phyloP scores from a whole-genome alignment of 2,888 invertebrate species.

The Lasioglossum malachurum region DNA sequence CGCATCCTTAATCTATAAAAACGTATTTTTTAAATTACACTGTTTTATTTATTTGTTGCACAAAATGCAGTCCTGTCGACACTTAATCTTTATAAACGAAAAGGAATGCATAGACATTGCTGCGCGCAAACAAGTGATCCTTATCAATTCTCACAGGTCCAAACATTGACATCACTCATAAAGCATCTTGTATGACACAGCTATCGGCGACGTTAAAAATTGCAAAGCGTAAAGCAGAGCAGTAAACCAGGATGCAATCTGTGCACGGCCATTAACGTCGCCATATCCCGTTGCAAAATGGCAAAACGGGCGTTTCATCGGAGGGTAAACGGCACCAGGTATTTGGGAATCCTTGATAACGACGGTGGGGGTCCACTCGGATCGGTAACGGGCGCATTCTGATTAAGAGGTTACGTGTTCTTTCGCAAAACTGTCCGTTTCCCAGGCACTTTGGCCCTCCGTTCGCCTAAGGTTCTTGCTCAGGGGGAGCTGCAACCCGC shows the following conservation, averaged over 20 bases:
- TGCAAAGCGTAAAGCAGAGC: background rate
- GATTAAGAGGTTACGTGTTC: constrained; percentile 46
- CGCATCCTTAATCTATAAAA: background rate
- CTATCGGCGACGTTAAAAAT: background rate
- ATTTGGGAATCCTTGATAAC: background rate
- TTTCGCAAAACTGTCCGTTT: constrained; percentile 38
- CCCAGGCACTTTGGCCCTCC: background rate
- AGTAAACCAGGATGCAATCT: background rate
- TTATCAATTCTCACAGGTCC: background rate
- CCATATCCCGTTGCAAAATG: background rate
- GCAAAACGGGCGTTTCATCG: background rate
- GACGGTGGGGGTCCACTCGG: background rate
- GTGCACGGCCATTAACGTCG: background rate
- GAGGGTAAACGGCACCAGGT: background rate
- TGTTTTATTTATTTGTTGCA: background rate
- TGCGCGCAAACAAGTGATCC: background rate
- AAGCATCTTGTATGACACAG: background rate
- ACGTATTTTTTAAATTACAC: background rate
- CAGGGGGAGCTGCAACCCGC: constrained; percentile 64
- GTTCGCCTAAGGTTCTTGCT: background rate
- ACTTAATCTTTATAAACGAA: too few relatives aligned
- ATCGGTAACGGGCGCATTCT: constrained; percentile 29
- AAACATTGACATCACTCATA: background rate
- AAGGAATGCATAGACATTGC: too few relatives aligned
- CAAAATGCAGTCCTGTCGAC: background rate